A percentile compares a stretch with the other conserved stretches of the same genome.
phyloP scores from a whole-genome alignment of 1,140 invertebrate species.

The Harpegnathos saltator region DNA sequence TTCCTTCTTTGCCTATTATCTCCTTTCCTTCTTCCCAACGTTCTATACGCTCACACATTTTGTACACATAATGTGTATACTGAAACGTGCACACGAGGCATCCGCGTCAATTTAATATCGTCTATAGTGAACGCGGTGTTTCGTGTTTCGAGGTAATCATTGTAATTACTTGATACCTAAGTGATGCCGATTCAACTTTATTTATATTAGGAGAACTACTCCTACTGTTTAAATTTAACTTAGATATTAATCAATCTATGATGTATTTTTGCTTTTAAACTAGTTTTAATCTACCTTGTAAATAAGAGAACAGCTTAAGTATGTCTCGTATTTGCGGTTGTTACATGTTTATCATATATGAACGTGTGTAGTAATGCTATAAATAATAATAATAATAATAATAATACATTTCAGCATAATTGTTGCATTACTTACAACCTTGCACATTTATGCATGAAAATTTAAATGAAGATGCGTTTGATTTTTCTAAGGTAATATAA shows the following conservation, averaged over 20 bases:
- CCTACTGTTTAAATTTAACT: slow-evolving; percentile 19
- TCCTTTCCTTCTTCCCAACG: too few species aligned
- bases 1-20: slow-evolving; percentile 1
- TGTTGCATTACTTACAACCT: background rate
- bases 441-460: too few species aligned
- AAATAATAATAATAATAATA: slow-evolving; percentile 10
- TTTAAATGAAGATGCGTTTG: too few species aligned
- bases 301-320: slow-evolving; percentile 52
- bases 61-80: slow-evolving; percentile 20
- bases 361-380: slow-evolving; percentile 3
- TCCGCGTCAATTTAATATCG: background rate
- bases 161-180: slow-evolving; percentile 33
- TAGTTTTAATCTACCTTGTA: slow-evolving; percentile 47
- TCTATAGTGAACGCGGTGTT: slow-evolving; percentile 18
- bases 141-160: slow-evolving; percentile 25
- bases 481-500: too few species aligned
- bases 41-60: background rate
- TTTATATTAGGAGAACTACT: slow-evolving; percentile 35
- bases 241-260: slow-evolving; percentile 3
- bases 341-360: slow-evolving; percentile 44
- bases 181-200: slow-evolving; percentile 7
- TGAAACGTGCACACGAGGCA: background rate
- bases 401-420: background rate
- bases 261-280: slow-evolving; percentile 18
- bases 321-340: slow-evolving; percentile 25